phyloP scores from a whole-genome alignment of 2,888 invertebrate species.

The Phania funesta region DNA sequence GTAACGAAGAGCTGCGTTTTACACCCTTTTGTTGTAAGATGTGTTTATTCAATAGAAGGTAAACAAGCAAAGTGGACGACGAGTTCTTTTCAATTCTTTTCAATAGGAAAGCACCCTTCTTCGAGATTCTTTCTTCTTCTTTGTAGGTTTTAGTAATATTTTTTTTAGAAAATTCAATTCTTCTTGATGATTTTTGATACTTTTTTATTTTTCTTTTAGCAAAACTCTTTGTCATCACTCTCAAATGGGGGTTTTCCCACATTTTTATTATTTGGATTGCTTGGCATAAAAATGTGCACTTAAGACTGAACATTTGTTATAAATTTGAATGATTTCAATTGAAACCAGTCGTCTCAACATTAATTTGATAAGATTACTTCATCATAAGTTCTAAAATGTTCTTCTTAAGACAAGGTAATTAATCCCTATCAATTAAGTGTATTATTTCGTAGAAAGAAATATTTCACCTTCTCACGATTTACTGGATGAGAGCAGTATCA shows the following conservation, averaged over 20 bases:
- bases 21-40: slow-evolving; percentile 48
- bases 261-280: slow-evolving; percentile 1
- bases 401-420: too few species aligned
- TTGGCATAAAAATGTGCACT: background rate
- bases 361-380: too few species aligned
- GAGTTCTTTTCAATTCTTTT: background rate
- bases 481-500: too few species aligned
- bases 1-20: slow-evolving; percentile 53
- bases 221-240: slow-evolving; percentile 44
- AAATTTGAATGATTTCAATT: too few species aligned
- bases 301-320: too few species aligned
- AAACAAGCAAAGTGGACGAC: background rate
- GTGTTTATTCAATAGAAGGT: slow-evolving; percentile 11
- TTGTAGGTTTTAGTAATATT: background rate
- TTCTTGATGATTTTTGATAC: slow-evolving; percentile 27
- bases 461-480: too few species aligned
- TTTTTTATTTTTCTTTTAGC: slow-evolving; percentile 43
- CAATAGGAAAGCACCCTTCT: slow-evolving; percentile 29
- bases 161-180: slow-evolving; percentile 4
- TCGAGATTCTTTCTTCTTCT: slow-evolving; percentile 11
- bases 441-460: too few species aligned
- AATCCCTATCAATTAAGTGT: too few species aligned
- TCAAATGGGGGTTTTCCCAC: slow-evolving; percentile 25
- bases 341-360: too few species aligned
- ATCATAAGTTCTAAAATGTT: too few species aligned